Evolutionary conservation across 2,797 vertebrate species (phyloP).

Genomic region (Antennarius maculatus): DNA sequence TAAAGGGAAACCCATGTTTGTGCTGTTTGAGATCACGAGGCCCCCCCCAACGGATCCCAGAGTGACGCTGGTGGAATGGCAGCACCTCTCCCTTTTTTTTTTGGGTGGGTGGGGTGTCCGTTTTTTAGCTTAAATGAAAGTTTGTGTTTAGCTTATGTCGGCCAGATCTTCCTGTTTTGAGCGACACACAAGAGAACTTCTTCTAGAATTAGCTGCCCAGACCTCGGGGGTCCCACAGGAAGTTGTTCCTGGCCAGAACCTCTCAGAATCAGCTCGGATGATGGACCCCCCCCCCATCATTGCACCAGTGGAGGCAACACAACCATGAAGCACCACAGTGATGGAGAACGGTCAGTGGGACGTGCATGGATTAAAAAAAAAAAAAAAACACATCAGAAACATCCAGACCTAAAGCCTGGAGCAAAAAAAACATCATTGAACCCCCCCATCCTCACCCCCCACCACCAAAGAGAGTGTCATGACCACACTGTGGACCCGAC

Average conservation of each 20-base stretch:
- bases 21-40: constrained; percentile 31
- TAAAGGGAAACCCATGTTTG: constrained; percentile 33
- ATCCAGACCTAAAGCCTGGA: constrained; percentile 10
- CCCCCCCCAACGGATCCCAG: constrained; percentile 53
- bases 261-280: constrained; percentile 34
- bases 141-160: constrained; percentile 31
- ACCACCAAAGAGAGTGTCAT: constrained; percentile 17
- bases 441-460: not conserved
- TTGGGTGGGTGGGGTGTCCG: not conserved
- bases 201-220: constrained; percentile 53
- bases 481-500: constrained; percentile 2
- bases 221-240: constrained; percentile 30
- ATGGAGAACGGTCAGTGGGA: constrained; percentile 39
- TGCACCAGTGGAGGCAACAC: constrained; percentile 38
- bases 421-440: constrained; percentile 33
- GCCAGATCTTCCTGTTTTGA: constrained; percentile 24
- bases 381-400: constrained; percentile 1
- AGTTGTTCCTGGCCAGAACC: constrained; percentile 57
- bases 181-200: not conserved
- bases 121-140: not conserved
- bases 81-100: constrained; percentile 25
- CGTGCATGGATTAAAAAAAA: constrained; percentile 43
- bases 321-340: constrained; percentile 54
- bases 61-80: constrained; percentile 26
- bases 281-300: not conserved